These are phyloP conservation scores for Leucosticte australis DNA, from an alignment of 2,113 vertebrate species.

Conservation along the genomic window DNA sequence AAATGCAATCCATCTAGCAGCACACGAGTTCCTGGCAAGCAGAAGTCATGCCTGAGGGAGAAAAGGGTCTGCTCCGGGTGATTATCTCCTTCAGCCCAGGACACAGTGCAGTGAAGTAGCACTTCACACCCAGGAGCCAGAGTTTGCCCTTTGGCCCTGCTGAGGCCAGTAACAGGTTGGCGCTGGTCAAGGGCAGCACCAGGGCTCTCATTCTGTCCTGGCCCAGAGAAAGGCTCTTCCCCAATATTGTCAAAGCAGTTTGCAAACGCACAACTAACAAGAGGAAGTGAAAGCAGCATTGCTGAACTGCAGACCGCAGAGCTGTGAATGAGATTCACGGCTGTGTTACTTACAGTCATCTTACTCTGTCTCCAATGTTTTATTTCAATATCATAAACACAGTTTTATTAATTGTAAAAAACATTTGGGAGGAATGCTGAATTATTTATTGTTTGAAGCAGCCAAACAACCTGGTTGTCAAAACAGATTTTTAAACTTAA, in stretches of 20 bases:
- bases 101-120: background rate
- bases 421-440: background rate
- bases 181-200: background rate
- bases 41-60: background rate
- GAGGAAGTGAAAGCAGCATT: background rate
- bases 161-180: background rate
- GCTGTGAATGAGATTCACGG: background rate
- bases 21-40: background rate
- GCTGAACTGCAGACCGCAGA: background rate
- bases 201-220: rapidly evolving
- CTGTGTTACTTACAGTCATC: background rate
- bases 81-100: background rate
- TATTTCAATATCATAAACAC: background rate
- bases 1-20: rapidly evolving
- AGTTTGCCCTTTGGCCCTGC: background rate
- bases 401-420: background rate
- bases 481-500: background rate
- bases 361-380: background rate
- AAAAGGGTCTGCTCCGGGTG: background rate
- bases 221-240: background rate
- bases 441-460: background rate
- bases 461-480: background rate
- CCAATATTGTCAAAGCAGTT: background rate
- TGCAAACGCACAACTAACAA: background rate
- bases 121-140: background rate